Percentiles rank a stretch among this genome's conserved stretches.
Conservation (phyloP, 64 coral and sea anemone genomes). For the Actinia equina region DNA sequence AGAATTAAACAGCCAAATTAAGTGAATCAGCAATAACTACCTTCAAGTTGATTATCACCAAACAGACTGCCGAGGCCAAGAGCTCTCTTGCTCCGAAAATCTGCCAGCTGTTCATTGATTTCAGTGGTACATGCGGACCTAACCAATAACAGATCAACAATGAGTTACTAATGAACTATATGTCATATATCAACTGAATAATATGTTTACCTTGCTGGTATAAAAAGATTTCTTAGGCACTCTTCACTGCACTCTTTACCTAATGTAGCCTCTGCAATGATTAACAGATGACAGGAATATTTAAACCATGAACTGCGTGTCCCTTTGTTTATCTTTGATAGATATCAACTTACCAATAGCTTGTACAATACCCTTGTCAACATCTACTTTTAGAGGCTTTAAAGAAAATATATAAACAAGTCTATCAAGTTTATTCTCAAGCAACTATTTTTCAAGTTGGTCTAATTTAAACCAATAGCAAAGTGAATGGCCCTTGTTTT, state of each 20-base stretch:
- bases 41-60: conserved; percentile 95
- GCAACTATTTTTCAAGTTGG: no score
- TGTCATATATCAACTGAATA: background rate
- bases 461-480: no score
- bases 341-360: conserved; percentile 46
- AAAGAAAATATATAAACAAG: background rate
- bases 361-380: conserved; percentile 61
- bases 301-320: background rate
- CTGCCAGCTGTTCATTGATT: conserved; percentile 82
- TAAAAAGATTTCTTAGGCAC: conserved; percentile 23
- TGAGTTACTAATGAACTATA: background rate
- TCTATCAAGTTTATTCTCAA: no score
- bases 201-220: conserved; percentile 30
- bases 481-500: no score
- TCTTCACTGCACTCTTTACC: conserved; percentile 56
- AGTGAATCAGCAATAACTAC: background rate
- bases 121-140: conserved; percentile 73
- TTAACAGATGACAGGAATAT: background rate
- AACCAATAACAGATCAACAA: background rate
- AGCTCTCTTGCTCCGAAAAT: conserved; percentile 96
- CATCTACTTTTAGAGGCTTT: conserved; percentile 64
- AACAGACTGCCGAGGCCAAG: conserved; percentile 97
- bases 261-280: conserved; percentile 20
- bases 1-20: background rate
- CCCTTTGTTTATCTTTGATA: background rate